A percentile compares a stretch with the other conserved stretches of the same genome.
phyloP scores from a whole-genome alignment of 2,113 vertebrate genomes.

The Genyomyrus donnyi region DNA sequence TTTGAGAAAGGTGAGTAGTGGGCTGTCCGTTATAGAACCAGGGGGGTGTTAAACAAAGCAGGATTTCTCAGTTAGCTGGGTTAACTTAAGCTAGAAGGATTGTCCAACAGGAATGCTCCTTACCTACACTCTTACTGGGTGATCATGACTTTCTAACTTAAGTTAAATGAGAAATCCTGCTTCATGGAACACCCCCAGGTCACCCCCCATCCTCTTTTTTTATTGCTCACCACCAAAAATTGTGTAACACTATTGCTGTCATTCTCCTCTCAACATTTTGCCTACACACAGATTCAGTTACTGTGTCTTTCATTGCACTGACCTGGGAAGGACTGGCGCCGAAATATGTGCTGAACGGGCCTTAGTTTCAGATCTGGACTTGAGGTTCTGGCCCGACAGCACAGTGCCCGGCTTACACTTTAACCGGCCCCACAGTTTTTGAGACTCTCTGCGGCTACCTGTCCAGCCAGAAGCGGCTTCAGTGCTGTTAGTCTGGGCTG shows the following conservation, averaged over 20 bases:
- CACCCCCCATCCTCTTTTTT: not conserved
- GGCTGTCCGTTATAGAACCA: not conserved
- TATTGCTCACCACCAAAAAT: not conserved
- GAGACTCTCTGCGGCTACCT: conserved; percentile 10
- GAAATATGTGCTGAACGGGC: not conserved
- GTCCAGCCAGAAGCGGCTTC: conserved; percentile 1
- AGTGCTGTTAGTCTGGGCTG: not conserved
- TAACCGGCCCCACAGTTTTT: not conserved
- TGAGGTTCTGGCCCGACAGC: not conserved
- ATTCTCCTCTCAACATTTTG: not conserved
- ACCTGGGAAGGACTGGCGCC: not conserved
- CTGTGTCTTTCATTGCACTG: not conserved
- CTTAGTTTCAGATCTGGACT: not conserved
- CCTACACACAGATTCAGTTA: not conserved
- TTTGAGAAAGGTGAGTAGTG: not conserved
- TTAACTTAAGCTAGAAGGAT: not conserved
- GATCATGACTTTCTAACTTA: not conserved
- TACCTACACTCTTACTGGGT: not conserved
- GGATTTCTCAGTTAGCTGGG: not conserved
- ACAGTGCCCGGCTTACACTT: not conserved
- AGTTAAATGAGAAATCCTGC: not conserved
- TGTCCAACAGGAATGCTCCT: not conserved
- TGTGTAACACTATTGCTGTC: not conserved
- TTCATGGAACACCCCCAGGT: not conserved
- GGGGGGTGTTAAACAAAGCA: not conserved